Conservation (phyloP, 2,113 vertebrate genomes). For the Poecile atricapillus region DNA sequence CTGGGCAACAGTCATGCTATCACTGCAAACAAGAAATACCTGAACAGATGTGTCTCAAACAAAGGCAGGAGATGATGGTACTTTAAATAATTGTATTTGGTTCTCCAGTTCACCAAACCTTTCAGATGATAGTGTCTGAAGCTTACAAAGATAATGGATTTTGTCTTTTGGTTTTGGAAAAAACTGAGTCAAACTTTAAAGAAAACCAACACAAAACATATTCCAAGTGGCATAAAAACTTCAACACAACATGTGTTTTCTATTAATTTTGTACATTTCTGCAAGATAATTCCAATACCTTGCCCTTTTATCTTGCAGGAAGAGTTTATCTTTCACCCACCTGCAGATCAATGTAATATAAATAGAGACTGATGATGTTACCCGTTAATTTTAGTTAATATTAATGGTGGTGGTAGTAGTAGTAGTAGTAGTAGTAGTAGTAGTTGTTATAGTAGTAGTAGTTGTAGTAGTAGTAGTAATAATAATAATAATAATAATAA, state of each 20-base stretch:
- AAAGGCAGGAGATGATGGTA: neutral
- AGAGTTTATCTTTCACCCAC: neutral
- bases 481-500: neutral
- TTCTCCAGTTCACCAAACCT: neutral
- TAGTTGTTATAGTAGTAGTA: neutral
- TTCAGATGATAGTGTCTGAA: neutral
- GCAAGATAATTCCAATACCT: neutral
- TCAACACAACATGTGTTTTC: neutral
- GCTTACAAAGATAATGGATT: neutral
- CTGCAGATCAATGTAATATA: neutral
- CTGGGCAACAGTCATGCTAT: constrained; percentile 44
- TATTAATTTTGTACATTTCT: neutral
- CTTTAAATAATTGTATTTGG: neutral
- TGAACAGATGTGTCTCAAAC: neutral
- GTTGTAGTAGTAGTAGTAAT: neutral
- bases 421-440: neutral
- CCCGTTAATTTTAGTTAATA: neutral
- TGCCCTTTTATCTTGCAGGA: neutral
- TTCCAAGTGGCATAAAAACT: neutral
- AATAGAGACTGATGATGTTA: neutral
- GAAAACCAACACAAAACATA: neutral
- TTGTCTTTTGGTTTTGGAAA: neutral
- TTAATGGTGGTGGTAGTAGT: neutral
- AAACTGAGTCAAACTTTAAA: neutral
- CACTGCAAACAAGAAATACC: neutral